These are phyloP conservation scores for Asteroscopus sphinx DNA, from an alignment of 2,888 invertebrate genomes.

Conservation along the genomic window DNA sequence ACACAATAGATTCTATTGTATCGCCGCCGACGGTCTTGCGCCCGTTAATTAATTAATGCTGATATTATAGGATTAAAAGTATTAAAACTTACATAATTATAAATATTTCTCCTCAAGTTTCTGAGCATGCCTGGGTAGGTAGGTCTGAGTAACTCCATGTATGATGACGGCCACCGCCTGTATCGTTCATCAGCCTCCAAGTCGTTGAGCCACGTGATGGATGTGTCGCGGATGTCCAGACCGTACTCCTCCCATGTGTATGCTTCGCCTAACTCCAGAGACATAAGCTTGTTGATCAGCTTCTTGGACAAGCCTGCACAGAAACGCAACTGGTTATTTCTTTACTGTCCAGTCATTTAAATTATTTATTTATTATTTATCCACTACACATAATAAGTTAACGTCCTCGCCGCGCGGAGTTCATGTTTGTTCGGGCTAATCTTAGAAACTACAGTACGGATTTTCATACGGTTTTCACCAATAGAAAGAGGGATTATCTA, in stretches of 20 bases:
- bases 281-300: constrained; percentile 91
- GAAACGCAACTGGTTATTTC: background rate
- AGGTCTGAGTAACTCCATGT: constrained; percentile 97
- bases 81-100: constrained; percentile 92
- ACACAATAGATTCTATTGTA: too few relatives aligned
- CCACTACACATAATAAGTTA: too few relatives aligned
- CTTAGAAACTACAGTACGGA: too few relatives aligned
- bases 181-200: constrained; percentile 97
- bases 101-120: constrained; percentile 95
- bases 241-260: constrained; percentile 94
- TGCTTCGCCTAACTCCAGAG: constrained; percentile 92
- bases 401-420: too few relatives aligned
- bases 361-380: too few relatives aligned
- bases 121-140: constrained; percentile 99
- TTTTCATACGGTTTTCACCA: too few relatives aligned
- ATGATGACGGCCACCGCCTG: constrained; percentile 95
- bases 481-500: too few relatives aligned
- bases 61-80: background rate
- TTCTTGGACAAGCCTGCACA: constrained; percentile 90
- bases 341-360: background rate
- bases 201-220: constrained; percentile 98
- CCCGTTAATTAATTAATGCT: background rate
- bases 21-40: too few relatives aligned
- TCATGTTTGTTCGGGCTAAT: too few relatives aligned
- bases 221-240: constrained; percentile 97